These are phyloP conservation scores for Dorcus hopei DNA, from an alignment of 2,888 invertebrate species.

Conservation along the genomic window DNA sequence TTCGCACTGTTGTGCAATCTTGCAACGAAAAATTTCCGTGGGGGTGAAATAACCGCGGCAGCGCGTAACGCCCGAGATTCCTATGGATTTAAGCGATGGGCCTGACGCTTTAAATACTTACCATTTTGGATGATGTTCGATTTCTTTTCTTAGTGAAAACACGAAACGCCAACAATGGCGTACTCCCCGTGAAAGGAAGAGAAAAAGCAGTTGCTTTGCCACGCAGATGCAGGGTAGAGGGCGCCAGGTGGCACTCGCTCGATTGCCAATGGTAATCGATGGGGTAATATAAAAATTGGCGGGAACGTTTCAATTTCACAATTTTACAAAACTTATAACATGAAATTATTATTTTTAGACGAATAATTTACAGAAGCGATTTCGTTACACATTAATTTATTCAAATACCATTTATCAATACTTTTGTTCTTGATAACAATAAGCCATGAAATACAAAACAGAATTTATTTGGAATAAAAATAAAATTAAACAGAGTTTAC, in stretches of 20 bases:
- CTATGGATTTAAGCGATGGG: too few relatives aligned
- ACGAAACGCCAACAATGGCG: constrained; percentile 87
- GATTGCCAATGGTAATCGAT: neutral
- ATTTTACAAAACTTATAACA: too few relatives aligned
- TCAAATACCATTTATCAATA: too few relatives aligned
- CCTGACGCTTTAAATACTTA: constrained; percentile 50
- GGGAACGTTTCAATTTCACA: neutral
- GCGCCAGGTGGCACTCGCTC: neutral
- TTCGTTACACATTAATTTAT: too few relatives aligned
- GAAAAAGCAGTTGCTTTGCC: constrained; percentile 23
- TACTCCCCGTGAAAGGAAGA: constrained; percentile 74
- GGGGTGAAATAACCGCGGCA: too few relatives aligned
- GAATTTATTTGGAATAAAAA: too few relatives aligned
- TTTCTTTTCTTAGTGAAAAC: constrained; percentile 55
- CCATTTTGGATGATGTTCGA: constrained; percentile 83
- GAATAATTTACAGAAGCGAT: too few relatives aligned
- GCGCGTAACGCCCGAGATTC: too few relatives aligned
- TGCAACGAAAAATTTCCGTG: neutral
- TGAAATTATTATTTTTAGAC: too few relatives aligned
- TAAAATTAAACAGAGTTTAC: too few relatives aligned
- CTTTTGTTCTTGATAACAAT: too few relatives aligned
- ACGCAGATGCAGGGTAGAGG: constrained; percentile 9
- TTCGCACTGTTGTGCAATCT: constrained; percentile 49
- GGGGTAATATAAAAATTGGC: neutral
- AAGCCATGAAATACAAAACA: too few relatives aligned